phyloP scores from a whole-genome alignment of 2,888 invertebrate species.

The Agriopis aurantiaria region DNA sequence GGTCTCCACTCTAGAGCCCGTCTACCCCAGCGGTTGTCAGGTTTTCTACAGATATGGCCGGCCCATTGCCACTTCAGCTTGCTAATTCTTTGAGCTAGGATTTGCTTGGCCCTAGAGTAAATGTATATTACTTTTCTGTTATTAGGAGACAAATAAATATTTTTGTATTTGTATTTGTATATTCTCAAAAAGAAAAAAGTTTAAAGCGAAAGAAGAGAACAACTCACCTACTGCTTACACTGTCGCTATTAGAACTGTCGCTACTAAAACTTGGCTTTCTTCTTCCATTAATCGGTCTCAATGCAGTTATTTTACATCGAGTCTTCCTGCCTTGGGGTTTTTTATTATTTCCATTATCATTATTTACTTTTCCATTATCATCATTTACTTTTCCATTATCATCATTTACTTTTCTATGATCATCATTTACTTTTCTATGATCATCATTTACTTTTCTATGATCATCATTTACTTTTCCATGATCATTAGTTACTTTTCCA shows the following conservation, averaged over 20 bases:
- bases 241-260: constrained; percentile 38
- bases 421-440: constrained; percentile 11
- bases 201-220: not conserved
- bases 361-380: constrained; percentile 19
- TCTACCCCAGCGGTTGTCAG: no score
- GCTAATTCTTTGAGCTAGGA: no score
- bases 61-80: no score
- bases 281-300: constrained; percentile 11
- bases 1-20: no score
- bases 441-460: constrained; percentile 14
- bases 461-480: constrained; percentile 10
- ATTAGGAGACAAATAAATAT: no score
- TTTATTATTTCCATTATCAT: constrained; percentile 37
- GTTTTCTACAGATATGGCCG: no score
- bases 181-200: constrained; percentile 3
- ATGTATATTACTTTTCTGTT: no score
- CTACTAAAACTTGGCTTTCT: constrained; percentile 23
- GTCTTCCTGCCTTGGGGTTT: constrained; percentile 3
- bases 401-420: constrained; percentile 16
- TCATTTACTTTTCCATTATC: constrained; percentile 15
- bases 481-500: constrained; percentile 29
- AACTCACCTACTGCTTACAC: constrained; percentile 35
- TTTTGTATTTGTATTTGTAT: no score
- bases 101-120: no score
- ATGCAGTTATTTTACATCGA: constrained; percentile 24